These are phyloP conservation scores for Chlorocebus sabaeus DNA, from an alignment of 2,113 vertebrate species.

Conservation along the genomic window DNA sequence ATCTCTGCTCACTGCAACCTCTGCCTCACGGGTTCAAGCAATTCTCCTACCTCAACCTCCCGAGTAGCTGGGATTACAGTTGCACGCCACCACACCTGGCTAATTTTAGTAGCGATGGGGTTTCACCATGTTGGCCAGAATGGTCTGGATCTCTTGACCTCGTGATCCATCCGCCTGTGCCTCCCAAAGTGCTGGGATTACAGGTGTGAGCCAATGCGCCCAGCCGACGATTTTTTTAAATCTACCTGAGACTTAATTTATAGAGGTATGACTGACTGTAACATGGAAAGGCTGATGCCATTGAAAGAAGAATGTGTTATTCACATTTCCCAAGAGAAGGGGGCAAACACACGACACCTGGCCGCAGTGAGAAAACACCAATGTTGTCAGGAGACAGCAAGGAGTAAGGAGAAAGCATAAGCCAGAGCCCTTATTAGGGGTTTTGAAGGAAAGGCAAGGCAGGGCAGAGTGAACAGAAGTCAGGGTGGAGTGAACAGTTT, in stretches of 20 bases:
- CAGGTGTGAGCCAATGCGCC: rapidly evolving
- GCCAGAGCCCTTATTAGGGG: neutral
- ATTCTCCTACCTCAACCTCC: too few relatives aligned
- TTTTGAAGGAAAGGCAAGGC: neutral
- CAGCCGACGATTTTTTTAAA: neutral
- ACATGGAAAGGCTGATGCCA: neutral
- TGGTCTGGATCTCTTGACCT: too few relatives aligned
- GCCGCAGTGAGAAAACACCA: neutral
- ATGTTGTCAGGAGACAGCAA: neutral
- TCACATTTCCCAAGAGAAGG: neutral
- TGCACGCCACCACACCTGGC: too few relatives aligned
- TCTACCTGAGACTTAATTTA: neutral
- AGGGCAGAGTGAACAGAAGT: too few relatives aligned
- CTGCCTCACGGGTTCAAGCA: too few relatives aligned
- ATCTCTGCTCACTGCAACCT: too few relatives aligned
- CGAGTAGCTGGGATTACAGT: too few relatives aligned
- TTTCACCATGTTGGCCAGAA: too few relatives aligned
- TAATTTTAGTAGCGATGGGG: too few relatives aligned
- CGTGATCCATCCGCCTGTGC: too few relatives aligned
- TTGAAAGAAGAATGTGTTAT: neutral
- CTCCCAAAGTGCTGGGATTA: too few relatives aligned
- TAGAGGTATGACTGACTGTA: neutral
- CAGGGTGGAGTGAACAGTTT: neutral
- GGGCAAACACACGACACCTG: neutral
- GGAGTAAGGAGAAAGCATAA: neutral